Percentiles rank a stretch among this genome's conserved stretches.
These are phyloP conservation scores for Scrobipalpa atriplicella DNA, from an alignment of 2,888 invertebrate species.

Conservation along the genomic window DNA sequence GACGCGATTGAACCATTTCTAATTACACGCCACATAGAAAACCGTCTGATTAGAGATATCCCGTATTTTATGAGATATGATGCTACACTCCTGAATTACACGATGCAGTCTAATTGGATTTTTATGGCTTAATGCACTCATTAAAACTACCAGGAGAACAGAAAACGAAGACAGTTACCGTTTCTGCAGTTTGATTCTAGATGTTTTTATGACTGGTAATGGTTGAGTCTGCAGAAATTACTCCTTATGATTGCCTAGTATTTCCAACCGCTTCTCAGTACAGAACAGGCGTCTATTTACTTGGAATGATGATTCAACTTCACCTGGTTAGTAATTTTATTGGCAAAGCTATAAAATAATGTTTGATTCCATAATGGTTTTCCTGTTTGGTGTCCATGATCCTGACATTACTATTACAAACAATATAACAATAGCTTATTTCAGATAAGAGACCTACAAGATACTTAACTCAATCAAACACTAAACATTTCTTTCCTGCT, in stretches of 20 bases:
- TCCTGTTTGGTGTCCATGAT: neutral
- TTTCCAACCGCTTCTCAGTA: slow-evolving; percentile 3
- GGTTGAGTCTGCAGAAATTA: slow-evolving; percentile 17
- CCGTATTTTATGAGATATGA: slow-evolving; percentile 7
- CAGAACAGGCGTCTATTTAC: neutral
- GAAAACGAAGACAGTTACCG: neutral
- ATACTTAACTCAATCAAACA: no score
- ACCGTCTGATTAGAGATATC: slow-evolving; percentile 12
- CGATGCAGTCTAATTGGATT: neutral
- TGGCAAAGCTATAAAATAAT: neutral
- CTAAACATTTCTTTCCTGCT: no score
- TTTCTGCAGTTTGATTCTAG: slow-evolving; percentile 17
- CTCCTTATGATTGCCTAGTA: slow-evolving; percentile 11
- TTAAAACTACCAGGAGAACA: slow-evolving; percentile 10
- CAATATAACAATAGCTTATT: neutral
- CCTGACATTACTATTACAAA: slow-evolving; percentile 7
- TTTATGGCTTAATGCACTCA: slow-evolving; percentile 10
- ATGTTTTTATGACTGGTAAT: slow-evolving; percentile 18
- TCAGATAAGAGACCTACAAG: neutral
- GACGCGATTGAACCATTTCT: neutral
- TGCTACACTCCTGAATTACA: neutral
- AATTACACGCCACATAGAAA: neutral
- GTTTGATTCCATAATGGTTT: slow-evolving; percentile 3
- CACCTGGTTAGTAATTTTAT: slow-evolving; percentile 3
- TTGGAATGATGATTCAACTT: slow-evolving; percentile 12